A percentile compares a stretch with the other conserved stretches of the same genome.
Conservation (phyloP, 2,888 invertebrate species). For the Erannis defoliaria region DNA sequence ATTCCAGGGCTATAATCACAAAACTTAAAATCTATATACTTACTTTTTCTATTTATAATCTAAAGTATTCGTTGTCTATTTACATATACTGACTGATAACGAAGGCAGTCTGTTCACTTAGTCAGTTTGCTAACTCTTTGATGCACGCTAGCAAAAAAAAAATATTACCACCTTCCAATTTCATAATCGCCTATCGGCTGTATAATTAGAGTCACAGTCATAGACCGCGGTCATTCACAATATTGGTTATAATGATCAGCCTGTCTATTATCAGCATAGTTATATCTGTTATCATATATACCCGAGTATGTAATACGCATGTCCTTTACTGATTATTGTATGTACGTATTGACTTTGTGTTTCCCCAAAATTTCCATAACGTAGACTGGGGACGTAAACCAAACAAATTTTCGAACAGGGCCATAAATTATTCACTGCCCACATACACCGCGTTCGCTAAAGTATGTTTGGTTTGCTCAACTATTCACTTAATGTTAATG, state of each 20-base stretch:
- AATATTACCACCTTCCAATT: slow-evolving; percentile 55
- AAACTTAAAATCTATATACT: too few species aligned
- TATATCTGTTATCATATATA: not conserved
- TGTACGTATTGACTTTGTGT: slow-evolving; percentile 15
- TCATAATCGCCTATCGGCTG: slow-evolving; percentile 36
- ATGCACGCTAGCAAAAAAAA: slow-evolving; percentile 16
- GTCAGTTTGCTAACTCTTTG: not conserved
- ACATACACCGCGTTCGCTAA: slow-evolving; percentile 11
- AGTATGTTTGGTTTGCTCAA: slow-evolving; percentile 4
- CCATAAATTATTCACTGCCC: slow-evolving; percentile 25
- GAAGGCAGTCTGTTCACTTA: not conserved
- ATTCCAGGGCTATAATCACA: too few species aligned
- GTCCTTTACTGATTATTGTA: not conserved
- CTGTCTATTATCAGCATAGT: too few species aligned
- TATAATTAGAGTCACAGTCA: too few species aligned
- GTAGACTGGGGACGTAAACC: slow-evolving; percentile 9
- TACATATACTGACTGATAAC: too few species aligned
- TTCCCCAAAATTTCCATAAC: slow-evolving; percentile 19
- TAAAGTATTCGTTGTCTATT: too few species aligned
- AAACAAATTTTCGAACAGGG: slow-evolving; percentile 27
- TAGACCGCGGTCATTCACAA: not conserved
- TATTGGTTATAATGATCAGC: not conserved
- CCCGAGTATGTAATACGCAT: not conserved
- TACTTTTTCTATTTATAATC: too few species aligned
- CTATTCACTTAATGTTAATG: not conserved